Evolutionary conservation across 2,113 vertebrate genomes (phyloP).

Genomic region (Physeter macrocephalus): DNA sequence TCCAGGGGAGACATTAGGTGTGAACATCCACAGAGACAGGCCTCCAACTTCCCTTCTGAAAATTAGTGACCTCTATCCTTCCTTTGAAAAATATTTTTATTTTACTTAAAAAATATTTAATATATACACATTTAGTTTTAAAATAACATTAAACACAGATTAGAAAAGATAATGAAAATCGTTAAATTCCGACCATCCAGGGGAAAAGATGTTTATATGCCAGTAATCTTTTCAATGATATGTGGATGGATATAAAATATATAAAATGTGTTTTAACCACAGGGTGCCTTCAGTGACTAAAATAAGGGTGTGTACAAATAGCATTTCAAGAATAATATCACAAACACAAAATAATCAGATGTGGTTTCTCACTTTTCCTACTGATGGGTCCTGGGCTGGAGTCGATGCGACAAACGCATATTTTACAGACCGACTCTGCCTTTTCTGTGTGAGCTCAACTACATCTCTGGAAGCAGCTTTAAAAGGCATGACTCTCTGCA

Average conservation of each 20-base stretch:
- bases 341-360: neutral
- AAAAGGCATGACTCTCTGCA: neutral
- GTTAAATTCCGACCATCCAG: neutral
- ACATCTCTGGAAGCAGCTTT: neutral
- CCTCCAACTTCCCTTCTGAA: rapidly evolving
- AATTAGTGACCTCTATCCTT: neutral
- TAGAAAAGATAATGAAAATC: neutral
- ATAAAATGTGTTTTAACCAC: neutral
- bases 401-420: rapidly evolving
- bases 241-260: neutral
- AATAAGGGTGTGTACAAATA: neutral
- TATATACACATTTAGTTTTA: neutral
- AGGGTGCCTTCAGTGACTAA: neutral
- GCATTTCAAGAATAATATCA: neutral
- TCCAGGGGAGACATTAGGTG: neutral
- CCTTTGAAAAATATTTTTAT: neutral
- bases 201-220: neutral
- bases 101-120: neutral
- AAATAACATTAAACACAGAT: neutral
- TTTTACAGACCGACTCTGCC: neutral
- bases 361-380: neutral
- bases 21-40: neutral
- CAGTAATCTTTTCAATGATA: neutral
- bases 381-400: rapidly evolving
- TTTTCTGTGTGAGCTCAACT: rapidly evolving